phyloP scores from a whole-genome alignment of 2,888 invertebrate species.

The Phengaris alcon region DNA sequence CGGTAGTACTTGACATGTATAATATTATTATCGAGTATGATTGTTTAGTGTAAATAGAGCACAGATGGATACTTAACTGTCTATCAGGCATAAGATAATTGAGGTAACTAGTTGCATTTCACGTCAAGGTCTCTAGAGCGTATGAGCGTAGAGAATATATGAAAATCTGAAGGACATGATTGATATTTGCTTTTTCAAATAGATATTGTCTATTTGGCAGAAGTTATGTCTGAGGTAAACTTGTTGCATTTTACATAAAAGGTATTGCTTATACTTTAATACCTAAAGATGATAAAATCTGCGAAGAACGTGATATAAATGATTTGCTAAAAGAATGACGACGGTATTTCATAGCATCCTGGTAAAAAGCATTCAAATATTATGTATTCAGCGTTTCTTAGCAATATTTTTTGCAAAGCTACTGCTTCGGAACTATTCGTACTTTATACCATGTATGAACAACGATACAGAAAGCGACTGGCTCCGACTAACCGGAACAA shows the following conservation, averaged over 20 bases:
- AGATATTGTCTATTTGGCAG: too few species aligned
- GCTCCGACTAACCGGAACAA: conserved; percentile 13
- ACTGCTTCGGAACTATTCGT: neutral
- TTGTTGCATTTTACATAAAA: too few species aligned
- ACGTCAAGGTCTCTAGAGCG: neutral
- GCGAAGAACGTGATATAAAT: too few species aligned
- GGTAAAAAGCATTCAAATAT: neutral
- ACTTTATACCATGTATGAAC: conserved; percentile 5
- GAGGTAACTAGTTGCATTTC: neutral
- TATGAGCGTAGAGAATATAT: neutral
- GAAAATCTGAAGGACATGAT: neutral
- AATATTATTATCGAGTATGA: neutral
- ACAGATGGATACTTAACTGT: neutral
- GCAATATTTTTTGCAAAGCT: neutral
- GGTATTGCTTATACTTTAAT: too few species aligned
- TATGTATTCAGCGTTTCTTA: neutral
- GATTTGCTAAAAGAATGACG: too few species aligned
- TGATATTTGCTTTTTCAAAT: neutral
- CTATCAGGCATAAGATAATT: neutral
- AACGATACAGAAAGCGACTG: conserved; percentile 10
- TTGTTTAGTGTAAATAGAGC: neutral
- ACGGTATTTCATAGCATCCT: too few species aligned
- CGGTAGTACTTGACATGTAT: conserved; percentile 6
- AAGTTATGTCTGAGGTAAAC: too few species aligned
- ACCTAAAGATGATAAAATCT: too few species aligned